phyloP scores from a whole-genome alignment of 2,888 invertebrate species.

The Drosophila ezoana region DNA sequence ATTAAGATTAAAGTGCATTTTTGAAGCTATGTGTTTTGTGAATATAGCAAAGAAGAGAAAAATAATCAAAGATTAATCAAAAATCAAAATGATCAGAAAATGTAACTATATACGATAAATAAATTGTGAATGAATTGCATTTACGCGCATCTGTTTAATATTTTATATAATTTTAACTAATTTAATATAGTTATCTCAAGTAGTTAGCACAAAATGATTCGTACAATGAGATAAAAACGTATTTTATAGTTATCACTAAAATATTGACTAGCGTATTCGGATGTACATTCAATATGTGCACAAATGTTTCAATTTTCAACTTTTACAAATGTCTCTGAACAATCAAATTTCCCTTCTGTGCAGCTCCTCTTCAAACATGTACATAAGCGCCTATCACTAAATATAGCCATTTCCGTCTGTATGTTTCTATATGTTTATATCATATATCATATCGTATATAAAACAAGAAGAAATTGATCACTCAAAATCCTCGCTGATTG shows the following conservation, averaged over 20 bases:
- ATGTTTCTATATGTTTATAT: too few species aligned
- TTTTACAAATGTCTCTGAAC: neutral
- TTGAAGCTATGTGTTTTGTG: conserved; percentile 14
- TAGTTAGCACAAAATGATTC: too few species aligned
- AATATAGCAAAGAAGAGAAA: neutral
- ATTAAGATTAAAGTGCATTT: conserved; percentile 58
- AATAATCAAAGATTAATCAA: conserved; percentile 7
- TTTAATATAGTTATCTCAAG: neutral
- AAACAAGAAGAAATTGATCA: too few species aligned
- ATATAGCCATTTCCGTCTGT: too few species aligned
- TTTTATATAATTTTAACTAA: neutral
- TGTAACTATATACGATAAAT: conserved; percentile 30
- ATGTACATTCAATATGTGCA: neutral
- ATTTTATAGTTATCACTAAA: too few species aligned
- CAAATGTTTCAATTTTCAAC: neutral
- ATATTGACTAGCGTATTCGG: too few species aligned
- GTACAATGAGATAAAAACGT: too few species aligned
- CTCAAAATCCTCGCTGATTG: too few species aligned
- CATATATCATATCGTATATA: too few species aligned
- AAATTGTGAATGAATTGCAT: conserved; percentile 36
- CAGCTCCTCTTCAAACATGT: neutral
- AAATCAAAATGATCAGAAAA: conserved; percentile 20
- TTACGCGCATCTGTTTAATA: conserved; percentile 12
- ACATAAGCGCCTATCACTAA: neutral
- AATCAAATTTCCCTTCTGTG: neutral